Evolutionary conservation across 2,113 vertebrate genomes (phyloP), one percentile per base, ranked within the genome.

Genomic region (Hydropotes inermis): DNA sequence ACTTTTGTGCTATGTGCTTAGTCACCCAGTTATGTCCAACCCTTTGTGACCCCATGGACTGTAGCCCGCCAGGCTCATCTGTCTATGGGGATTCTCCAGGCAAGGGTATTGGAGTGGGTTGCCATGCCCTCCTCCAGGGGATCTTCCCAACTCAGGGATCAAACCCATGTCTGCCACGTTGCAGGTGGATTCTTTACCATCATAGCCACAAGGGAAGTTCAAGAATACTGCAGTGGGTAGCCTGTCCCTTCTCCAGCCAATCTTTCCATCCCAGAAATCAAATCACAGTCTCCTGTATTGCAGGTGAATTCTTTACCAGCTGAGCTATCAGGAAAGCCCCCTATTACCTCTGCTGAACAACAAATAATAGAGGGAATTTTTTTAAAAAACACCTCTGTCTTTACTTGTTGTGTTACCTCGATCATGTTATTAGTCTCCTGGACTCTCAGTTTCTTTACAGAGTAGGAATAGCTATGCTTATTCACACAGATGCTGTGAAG

Each of bases 241-340:
- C n/a, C 64, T 70, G 21, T 70, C 64, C 9, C 4, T 70, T 70
- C n/a, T 70, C 17, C 64, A 70, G 64, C 5, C 19, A 36, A 36
- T 70, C 64, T 21, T 70, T 70, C 64, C n/a, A 36, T 11, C 17
- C 64, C 17, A 36, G 64, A 36, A 70, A 70, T 70, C 64, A 21
- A 21, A n/a, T 70, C 2, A 2, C 0, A 1, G 64, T 70, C 64
- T n/a, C 19, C 2, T 36, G 64, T n/a, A 70, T 36, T 70, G n/a
- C 64, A 70, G 17, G n/a, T 70, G 64, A 21, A 70, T 70, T 70
- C 9, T 11, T 70, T 36, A 70, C n/a, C 17, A 21, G 64, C n/a
- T 70, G 64, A 70, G n/a, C n/a, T 36, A 70, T 17, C 64, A 36
- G 64, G 5, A 70, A 36, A 70, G 19, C n/a, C 10, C 10, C 67